A percentile compares a stretch with the other conserved stretches of the same genome.
Evolutionary conservation across 1,140 invertebrate species (phyloP).

Genomic region (Schlechtendalia chinensis): DNA sequence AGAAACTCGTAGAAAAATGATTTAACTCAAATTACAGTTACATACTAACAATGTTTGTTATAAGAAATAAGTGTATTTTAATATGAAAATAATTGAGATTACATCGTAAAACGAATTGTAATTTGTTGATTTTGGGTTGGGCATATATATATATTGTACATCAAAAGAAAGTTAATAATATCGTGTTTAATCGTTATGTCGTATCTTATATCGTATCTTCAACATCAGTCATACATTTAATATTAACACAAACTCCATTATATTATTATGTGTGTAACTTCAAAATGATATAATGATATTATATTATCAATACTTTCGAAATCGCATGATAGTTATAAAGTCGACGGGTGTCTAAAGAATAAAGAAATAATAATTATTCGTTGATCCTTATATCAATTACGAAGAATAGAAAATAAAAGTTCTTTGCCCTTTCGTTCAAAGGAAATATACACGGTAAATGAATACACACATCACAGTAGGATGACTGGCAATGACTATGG

Average conservation of each 20-base stretch:
- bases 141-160: no score
- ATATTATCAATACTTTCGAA: neutral
- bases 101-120: no score
- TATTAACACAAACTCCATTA: no score
- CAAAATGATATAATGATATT: neutral
- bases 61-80: no score
- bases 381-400: neutral
- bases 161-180: no score
- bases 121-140: no score
- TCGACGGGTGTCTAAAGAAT: neutral
- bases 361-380: neutral
- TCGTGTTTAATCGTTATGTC: no score
- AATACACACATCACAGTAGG: neutral
- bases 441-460: neutral
- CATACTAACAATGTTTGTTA: no score
- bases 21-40: neutral
- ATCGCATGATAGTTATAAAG: neutral
- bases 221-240: no score
- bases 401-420: constrained; percentile 28
- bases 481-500: constrained; percentile 5
- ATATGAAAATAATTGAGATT: no score
- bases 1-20: neutral
- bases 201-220: no score
- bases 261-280: neutral
- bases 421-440: constrained; percentile 44